These are phyloP conservation scores for Rhorus exstirpatorius DNA, from an alignment of 2,888 invertebrate genomes.

Conservation along the genomic window DNA sequence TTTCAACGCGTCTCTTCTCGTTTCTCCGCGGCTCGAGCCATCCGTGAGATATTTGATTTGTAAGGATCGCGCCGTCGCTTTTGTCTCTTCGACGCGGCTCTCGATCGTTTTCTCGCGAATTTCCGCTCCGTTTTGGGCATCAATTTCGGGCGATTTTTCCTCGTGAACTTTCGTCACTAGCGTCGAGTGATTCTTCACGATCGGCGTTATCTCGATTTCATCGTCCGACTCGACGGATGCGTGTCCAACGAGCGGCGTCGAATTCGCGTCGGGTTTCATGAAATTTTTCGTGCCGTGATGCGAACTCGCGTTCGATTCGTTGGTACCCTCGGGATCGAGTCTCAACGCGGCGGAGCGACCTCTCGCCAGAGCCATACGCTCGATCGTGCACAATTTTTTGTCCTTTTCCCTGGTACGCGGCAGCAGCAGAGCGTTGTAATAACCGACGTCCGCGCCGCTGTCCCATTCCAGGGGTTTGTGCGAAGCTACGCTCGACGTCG, in stretches of 20 bases:
- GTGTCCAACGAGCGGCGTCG: constrained; percentile 78
- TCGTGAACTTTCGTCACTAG: constrained; percentile 76
- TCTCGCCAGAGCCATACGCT: constrained; percentile 88
- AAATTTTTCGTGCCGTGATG: constrained; percentile 56
- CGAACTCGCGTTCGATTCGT: constrained; percentile 74
- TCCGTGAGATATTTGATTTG: constrained; percentile 70
- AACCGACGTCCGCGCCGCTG: constrained; percentile 95
- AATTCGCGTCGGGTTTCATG: constrained; percentile 82
- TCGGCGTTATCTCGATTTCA: constrained; percentile 84
- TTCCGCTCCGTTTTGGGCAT: background rate
- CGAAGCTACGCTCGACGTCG: constrained; percentile 92
- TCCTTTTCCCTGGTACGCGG: constrained; percentile 85
- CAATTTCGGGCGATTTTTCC: constrained; percentile 56
- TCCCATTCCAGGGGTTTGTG: constrained; percentile 95
- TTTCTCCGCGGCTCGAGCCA: constrained; percentile 55
- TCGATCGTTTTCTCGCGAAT: background rate
- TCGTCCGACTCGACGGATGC: constrained; percentile 77
- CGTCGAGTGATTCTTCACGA: constrained; percentile 80
- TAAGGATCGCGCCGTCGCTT: too few relatives aligned
- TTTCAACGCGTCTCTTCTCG: constrained; percentile 75
- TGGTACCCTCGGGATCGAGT: constrained; percentile 86
- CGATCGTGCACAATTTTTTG: constrained; percentile 88
- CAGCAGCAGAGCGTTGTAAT: constrained; percentile 87
- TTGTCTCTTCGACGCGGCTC: too few relatives aligned
- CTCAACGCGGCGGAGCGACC: constrained; percentile 84